Evolutionary conservation across 2,888 invertebrate genomes (phyloP).

Genomic region (Limnephilus rhombicus): DNA sequence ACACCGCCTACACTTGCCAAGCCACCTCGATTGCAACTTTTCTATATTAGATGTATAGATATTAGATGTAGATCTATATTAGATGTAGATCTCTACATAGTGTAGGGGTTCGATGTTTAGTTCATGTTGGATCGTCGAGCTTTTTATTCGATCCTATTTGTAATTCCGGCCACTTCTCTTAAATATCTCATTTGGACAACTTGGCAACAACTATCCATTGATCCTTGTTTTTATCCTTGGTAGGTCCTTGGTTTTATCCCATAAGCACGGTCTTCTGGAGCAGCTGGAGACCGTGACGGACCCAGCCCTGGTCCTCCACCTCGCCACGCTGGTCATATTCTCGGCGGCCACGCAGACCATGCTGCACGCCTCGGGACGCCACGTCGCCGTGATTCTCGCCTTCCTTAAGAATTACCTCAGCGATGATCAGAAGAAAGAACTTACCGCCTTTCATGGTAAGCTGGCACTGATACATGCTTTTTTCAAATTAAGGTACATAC

Average conservation of each 20-base stretch:
- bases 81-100: too few species aligned
- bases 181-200: too few species aligned
- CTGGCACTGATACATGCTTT: background rate
- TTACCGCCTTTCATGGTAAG: constrained; percentile 89
- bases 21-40: too few species aligned
- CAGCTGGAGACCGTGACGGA: constrained; percentile 87
- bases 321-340: constrained; percentile 88
- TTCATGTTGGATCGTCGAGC: too few species aligned
- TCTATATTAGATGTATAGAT: too few species aligned
- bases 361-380: constrained; percentile 95
- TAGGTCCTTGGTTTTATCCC: constrained; percentile 85
- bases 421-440: constrained; percentile 80
- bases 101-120: too few species aligned
- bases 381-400: constrained; percentile 88
- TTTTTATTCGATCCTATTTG: too few species aligned
- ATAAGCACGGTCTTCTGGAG: constrained; percentile 88
- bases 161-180: too few species aligned
- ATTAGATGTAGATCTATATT: too few species aligned
- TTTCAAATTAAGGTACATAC: too few species aligned
- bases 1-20: too few species aligned
- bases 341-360: constrained; percentile 88
- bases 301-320: constrained; percentile 87
- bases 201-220: background rate
- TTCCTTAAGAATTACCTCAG: constrained; percentile 85
- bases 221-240: constrained; percentile 67